Percentiles rank a stretch among this genome's conserved stretches.
These are phyloP conservation scores for Thunnus thynnus DNA, from an alignment of 2,113 vertebrate species.

Conservation along the genomic window DNA sequence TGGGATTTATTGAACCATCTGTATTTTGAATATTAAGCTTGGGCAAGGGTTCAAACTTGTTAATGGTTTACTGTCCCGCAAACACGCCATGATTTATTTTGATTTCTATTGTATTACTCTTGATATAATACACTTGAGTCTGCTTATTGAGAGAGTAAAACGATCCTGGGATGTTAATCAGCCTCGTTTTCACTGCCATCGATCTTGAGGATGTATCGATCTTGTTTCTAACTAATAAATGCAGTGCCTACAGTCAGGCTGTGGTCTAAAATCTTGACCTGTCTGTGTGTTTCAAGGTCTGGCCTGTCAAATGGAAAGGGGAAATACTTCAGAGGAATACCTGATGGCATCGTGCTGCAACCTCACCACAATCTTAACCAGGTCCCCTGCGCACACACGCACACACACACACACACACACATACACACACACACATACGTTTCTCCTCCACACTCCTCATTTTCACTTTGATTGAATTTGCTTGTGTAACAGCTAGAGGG, in stretches of 20 bases:
- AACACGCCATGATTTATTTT: no score
- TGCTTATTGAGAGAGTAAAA: neutral
- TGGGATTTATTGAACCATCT: neutral
- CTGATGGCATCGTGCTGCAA: constrained; percentile 80
- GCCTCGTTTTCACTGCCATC: neutral
- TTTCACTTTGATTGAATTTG: neutral
- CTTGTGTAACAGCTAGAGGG: neutral
- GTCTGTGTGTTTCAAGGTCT: constrained; percentile 63
- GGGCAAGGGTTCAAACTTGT: no score
- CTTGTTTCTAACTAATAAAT: constrained; percentile 15
- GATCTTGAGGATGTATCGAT: constrained; percentile 19
- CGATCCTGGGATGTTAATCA: neutral
- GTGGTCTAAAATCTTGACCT: constrained; percentile 3
- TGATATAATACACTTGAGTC: neutral
- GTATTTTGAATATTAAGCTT: neutral
- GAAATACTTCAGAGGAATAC: constrained; percentile 69
- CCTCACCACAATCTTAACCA: constrained; percentile 81
- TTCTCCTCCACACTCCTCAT: neutral
- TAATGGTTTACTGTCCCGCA: no score
- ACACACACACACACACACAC: constrained; percentile 2
- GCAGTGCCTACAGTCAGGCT: neutral
- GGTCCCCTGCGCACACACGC: constrained; percentile 43
- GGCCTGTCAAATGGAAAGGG: constrained; percentile 75
- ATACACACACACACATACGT: neutral
- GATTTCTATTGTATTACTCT: neutral